Base-by-base conservation (phyloP, 2,888 invertebrate genomes). In the Onchidella celtica region DNA sequence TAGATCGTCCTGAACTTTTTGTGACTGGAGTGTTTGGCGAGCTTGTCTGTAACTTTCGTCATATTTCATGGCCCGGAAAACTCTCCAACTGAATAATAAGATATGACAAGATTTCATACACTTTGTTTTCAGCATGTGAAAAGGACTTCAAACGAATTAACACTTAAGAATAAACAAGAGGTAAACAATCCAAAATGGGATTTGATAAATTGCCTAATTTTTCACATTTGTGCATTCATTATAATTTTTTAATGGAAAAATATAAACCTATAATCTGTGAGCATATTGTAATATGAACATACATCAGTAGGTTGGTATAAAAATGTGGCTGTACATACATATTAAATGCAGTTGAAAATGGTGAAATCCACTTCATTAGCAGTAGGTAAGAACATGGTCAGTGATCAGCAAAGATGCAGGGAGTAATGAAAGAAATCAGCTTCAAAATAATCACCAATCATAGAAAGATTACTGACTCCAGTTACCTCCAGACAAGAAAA, bases 21-120 rank as follows among this genome's bases (percentile, higher is more conserved):
- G 57, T 38, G 36, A 34, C 17, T 0, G 38, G 9, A 17, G 6
- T 27, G 38, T 36, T 9, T 38, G 11, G 9, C 3, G n/a, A 14
- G 47, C 34, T 24, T 2, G 29, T 0, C 47, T 36, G n/a, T 73
- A 74, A 61, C 47, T 73, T 11, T 11, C 27, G 34, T 79, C 79
- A 65, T 38, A 65, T 29, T 66, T 34, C 66, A 73, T 34, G 3
- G 76, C 61, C 0, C 84, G 81, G 36, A 82, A 75, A 21, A 79
- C 84, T 66, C 68, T 75, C 84, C 84, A 84, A 3, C 84, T 84
- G 76, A 0, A 29, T 24, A 38, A n/a, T 57, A 32, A 59, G 38
- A 17, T 1, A n/a, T 59, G 9, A 61, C 21, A 73, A 21, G 17
- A 32, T 36, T 36, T 3, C 21, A 27, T 2, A 1, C n/a, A 63